Conservation (phyloP, 2,113 vertebrate species). For the Rhodinocichla rosea region DNA sequence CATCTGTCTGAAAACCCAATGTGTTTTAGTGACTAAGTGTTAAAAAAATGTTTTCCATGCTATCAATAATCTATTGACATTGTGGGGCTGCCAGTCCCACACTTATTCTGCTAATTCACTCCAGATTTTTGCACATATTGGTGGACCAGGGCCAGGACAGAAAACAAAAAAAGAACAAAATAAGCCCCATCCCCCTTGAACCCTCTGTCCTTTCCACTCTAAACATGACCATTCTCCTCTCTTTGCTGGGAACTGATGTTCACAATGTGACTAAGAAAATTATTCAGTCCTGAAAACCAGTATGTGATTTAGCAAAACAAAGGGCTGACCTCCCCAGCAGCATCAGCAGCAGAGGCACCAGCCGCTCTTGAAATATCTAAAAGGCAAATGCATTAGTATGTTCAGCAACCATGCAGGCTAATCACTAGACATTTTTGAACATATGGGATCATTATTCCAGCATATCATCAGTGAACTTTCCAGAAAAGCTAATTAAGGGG, state of each 20-base stretch:
- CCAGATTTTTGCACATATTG: background rate
- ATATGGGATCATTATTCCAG: slow-evolving; percentile 74
- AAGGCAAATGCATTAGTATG: slow-evolving; percentile 70
- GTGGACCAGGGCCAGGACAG: background rate
- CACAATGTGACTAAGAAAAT: slow-evolving; percentile 49
- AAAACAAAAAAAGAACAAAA: slow-evolving; percentile 12
- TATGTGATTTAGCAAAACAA: slow-evolving; percentile 48
- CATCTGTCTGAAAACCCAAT: background rate
- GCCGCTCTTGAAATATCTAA: slow-evolving; percentile 46
- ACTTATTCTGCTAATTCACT: background rate
- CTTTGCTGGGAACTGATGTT: slow-evolving; percentile 33
- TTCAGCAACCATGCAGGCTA: slow-evolving; percentile 70
- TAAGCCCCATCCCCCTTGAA: background rate
- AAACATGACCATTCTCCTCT: background rate
- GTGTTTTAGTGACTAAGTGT: background rate
- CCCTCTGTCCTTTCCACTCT: background rate
- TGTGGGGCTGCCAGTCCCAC: background rate
- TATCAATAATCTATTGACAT: background rate
- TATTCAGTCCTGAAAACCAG: background rate
- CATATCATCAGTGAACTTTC: slow-evolving; percentile 74
- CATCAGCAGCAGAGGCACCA: background rate
- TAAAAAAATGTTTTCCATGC: background rate
- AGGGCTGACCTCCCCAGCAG: slow-evolving; percentile 39
- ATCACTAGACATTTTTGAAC: slow-evolving; percentile 73
- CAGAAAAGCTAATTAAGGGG: slow-evolving; percentile 78